Percentiles rank a stretch among this genome's conserved stretches.
Evolutionary conservation across 92 coral and sea anemone species (phyloP).

Genomic region (Porites evermanni): DNA sequence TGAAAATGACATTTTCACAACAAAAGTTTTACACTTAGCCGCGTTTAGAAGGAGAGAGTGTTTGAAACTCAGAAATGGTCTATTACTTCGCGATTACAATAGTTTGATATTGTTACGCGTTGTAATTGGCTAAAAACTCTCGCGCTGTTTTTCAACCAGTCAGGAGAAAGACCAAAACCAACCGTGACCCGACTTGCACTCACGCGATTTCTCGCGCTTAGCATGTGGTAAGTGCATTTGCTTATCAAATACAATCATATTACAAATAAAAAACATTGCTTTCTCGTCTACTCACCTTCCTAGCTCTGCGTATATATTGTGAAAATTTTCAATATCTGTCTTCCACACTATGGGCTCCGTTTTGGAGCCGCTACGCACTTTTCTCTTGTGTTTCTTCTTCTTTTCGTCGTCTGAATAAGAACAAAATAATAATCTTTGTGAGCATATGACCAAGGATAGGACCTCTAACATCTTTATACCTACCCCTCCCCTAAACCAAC

Average conservation of each 20-base stretch:
- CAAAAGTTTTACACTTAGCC: too few species aligned
- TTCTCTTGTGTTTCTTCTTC: conserved; percentile 27
- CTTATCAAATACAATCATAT: too few species aligned
- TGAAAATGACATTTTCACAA: too few species aligned
- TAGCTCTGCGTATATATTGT: conserved; percentile 95
- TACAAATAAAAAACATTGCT: background rate
- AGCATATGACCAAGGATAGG: background rate
- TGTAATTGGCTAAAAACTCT: background rate
- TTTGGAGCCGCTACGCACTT: conserved; percentile 15
- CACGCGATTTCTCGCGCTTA: background rate
- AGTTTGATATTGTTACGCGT: background rate
- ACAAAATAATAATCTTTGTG: too few species aligned
- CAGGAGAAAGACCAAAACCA: background rate
- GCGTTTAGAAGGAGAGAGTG: too few species aligned
- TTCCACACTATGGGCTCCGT: conserved; percentile 74
- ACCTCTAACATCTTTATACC: background rate
- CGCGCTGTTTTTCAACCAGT: background rate
- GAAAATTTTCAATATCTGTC: conserved; percentile 76
- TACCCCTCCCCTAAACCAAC: too few species aligned
- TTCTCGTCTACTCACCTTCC: conserved; percentile 79
- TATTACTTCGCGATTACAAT: background rate
- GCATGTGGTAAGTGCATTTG: background rate
- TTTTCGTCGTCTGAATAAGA: conserved; percentile 37
- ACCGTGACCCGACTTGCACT: background rate
- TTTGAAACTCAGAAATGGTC: too few species aligned